Percentiles rank a stretch among this genome's conserved stretches.
Conservation (phyloP, 2,113 vertebrate species). For the Thomomys bottae region DNA sequence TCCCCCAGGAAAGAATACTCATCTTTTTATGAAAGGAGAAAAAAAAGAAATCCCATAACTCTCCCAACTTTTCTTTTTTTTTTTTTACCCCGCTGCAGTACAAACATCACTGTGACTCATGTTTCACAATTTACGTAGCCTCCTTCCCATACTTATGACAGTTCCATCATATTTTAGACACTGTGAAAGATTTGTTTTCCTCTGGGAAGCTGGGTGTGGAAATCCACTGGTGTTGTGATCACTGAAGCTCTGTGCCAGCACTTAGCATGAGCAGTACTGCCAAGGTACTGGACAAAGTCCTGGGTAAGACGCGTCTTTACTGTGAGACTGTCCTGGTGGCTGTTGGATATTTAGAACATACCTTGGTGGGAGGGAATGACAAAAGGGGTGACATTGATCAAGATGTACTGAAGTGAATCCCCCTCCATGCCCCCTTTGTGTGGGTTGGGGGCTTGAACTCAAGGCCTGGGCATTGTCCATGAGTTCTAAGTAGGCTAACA, state of each 20-base stretch:
- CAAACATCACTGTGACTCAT: slow-evolving; percentile 66
- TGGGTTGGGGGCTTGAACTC: background rate
- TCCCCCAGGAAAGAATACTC: background rate
- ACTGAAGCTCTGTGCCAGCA: background rate
- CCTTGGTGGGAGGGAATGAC: too few relatives aligned
- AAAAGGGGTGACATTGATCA: too few relatives aligned
- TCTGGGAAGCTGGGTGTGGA: background rate
- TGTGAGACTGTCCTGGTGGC: background rate
- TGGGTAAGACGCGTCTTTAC: background rate
- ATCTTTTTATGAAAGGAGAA: slow-evolving; percentile 48
- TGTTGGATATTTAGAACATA: background rate
- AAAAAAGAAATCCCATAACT: background rate
- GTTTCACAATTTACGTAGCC: slow-evolving; percentile 67
- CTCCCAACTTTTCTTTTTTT: too few relatives aligned
- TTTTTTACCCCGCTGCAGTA: slow-evolving; percentile 34
- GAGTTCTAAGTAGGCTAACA: too few relatives aligned
- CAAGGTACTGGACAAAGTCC: background rate
- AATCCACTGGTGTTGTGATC: slow-evolving; percentile 25
- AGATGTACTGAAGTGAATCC: too few relatives aligned
- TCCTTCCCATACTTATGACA: slow-evolving; percentile 63
- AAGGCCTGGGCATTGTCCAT: too few relatives aligned
- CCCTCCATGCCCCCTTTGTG: too few relatives aligned
- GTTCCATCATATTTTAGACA: slow-evolving; percentile 66
- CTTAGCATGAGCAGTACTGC: background rate
- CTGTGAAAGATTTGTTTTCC: slow-evolving; percentile 72